Base-by-base conservation (phyloP, 2,113 vertebrate genomes). In the Taxidea taxus region DNA sequence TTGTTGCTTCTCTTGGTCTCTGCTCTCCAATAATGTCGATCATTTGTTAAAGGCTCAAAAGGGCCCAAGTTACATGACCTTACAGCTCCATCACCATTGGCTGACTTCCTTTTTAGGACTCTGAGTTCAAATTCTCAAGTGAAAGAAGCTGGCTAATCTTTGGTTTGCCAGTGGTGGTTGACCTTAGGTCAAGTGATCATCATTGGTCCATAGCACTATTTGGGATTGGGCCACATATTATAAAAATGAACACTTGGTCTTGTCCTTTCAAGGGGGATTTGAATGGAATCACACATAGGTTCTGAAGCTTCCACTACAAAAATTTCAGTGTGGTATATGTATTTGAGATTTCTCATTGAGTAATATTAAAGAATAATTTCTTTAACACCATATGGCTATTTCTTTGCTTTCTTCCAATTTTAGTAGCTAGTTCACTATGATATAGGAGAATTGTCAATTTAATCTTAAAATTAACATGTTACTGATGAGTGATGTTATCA, bases 391-490 rank as follows among this genome's bases (percentile, higher is more conserved):
- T 92, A 89, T 4, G 12, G 47, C 47, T 80, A 18, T 80, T 90
- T 91, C 62, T 68, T 78, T 66, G 31, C 54, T 44, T 83, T 80
- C 39, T 87, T 90, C 25, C 54, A 75, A 88, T 78, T 91, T 96
- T 34, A 77, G 21, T 96, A 51, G n/a, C 66, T 58, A 70, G 25
- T 97, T 95, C 87, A 84, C 16, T 58, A 42, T 95, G 44, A 72
- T 84, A 37, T 66, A 87, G 34, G 87, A 89, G 29, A 90, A 51
- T 58, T 75, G 1, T 74, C 75, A 62, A 39, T 90, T 87, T 81
- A 75, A 62, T 78, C 56, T 90, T 68, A 87, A 84, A 97, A 84
- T 94, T 70, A 87, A 78, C 54, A 83, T 72, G 42, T 80, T 77
- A 72, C 56, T 81, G 58, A 29, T 78, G 29, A 66, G 54, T 77